Evolutionary conservation across 1,140 invertebrate genomes (phyloP).

Genomic region (Tetragnatha versicolor): DNA sequence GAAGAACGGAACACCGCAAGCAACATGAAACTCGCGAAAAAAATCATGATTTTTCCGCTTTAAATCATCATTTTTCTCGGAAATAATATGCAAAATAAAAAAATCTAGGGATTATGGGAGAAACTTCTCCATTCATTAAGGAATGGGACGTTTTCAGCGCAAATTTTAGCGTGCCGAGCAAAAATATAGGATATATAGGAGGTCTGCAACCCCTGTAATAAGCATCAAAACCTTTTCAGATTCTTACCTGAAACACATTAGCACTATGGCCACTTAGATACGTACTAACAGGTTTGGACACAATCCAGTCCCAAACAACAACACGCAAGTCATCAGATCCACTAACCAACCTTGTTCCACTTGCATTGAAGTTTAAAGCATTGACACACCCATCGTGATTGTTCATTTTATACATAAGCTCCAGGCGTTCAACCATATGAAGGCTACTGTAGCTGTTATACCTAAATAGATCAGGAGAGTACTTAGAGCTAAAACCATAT

Average conservation of each 20-base stretch:
- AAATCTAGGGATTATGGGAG: too few species aligned
- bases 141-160: too few species aligned
- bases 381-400: constrained; percentile 91
- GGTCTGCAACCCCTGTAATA: too few species aligned
- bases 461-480: constrained; percentile 71
- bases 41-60: too few species aligned
- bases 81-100: too few species aligned
- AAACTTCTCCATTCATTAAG: too few species aligned
- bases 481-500: constrained; percentile 66
- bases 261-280: constrained; percentile 81
- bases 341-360: constrained; percentile 79
- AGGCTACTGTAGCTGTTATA: constrained; percentile 81
- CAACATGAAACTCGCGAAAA: too few species aligned
- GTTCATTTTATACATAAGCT: constrained; percentile 79
- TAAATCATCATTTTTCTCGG: too few species aligned
- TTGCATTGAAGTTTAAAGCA: constrained; percentile 85
- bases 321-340: constrained; percentile 89
- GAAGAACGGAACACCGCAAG: too few species aligned
- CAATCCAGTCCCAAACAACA: constrained; percentile 89
- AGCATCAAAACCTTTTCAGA: too few species aligned
- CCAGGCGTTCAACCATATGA: constrained; percentile 80
- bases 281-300: constrained; percentile 70
- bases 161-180: too few species aligned
- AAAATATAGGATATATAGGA: too few species aligned
- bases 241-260: constrained; percentile 88